Base-by-base conservation (phyloP, 2,888 invertebrate species). In the Aethes cnicana region DNA sequence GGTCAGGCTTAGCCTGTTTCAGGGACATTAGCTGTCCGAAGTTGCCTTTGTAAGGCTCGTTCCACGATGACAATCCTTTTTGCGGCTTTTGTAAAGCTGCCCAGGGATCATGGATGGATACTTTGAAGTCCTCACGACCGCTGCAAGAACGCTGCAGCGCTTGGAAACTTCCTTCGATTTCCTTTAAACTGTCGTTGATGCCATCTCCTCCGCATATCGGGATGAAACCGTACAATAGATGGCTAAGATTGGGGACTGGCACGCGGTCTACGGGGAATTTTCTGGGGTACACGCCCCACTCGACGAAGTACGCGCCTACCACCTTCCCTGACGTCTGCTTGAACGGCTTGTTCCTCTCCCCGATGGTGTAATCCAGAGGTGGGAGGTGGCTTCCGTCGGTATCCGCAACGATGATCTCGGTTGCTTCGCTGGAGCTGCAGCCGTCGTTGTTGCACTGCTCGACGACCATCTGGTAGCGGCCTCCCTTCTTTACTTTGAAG, bases 171-270 rank as follows among this genome's bases (percentile, higher is more conserved):
- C 86, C 86, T 66, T 89, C 89, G 3, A 89, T 89, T 67, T 89
- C 89, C 44, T 89, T 89, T 57, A 89, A 81, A 65, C 89, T 89
- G 77, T 89, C 89, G 47, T 89, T 89, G 57, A 89, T 89, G 36
- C 89, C 89, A 49, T 89, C 89, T 39, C 89, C 89, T 12, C 89
- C 89, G 46, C 89, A 89, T 47, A 89, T 89, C 33, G 89, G 89
- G 42, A 89, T 88, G 56, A 89, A 89, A 36, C 89, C 89, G 53
- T 89, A 89, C 2, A 89, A 62, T 46, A 89, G 72, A 71, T 89
- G 89, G 7, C 88, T 87, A 8, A 89, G 63, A 55, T 89, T 89
- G 0, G 88, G 88, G 14, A 89, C 70, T 1, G 89, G 89, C 1
- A 89, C 56, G 14, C 74, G 74, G 53, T 89, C 89, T 1, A 87